Base-by-base conservation (phyloP, 2,797 vertebrate species). In the Babyrousa celebensis region DNA sequence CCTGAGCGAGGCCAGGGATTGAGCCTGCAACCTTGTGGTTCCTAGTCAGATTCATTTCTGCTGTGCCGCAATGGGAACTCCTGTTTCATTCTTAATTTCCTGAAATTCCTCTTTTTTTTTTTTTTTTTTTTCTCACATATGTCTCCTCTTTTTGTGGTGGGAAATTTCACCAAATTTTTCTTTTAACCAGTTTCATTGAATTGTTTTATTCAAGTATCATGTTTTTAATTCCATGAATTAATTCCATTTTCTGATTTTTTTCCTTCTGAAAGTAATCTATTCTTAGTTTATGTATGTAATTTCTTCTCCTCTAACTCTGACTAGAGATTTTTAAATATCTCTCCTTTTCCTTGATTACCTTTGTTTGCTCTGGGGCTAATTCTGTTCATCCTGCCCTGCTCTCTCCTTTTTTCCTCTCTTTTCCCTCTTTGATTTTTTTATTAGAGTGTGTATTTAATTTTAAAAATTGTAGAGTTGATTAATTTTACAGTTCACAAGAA, bases 161-260 rank as follows among this genome's bases (percentile, higher is more conserved):
- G 7, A 62, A 43, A 32, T 86, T 75, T 70, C 60, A 70, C n/a
- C 29, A 65, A 48, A 5, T 32, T 20, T 83, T 85, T 36, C 16
- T 71, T 72, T 77, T 60, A 79, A 27, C 72, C 29, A 52, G 23
- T 67, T 74, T n/a, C 11, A 18, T 29, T 75, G 52, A 68, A 15
- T 65, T 85, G n/a, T 79, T 89, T 92, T 92, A 75, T 58, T 58
- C 29, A 96, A 40, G 25, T 56, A 52, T 5, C 60, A 52, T 29
- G 65, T 65, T 75, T 90, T 70, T 70, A 79, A 86, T 86, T 72
- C 71, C 40, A 67, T n/a, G 25, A 78, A 82, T 3, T 56, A 12
- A 78, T 63, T 89, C 48, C 60, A 15, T 54, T 79, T 89, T 79
- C 52, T 75, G 8, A 84, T 36, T 65, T 68, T 60, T n/a, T 4